Percentiles rank a stretch among this genome's conserved stretches.
phyloP scores from a whole-genome alignment of 2,113 vertebrate genomes.

The Brachypodius melanocephalos region DNA sequence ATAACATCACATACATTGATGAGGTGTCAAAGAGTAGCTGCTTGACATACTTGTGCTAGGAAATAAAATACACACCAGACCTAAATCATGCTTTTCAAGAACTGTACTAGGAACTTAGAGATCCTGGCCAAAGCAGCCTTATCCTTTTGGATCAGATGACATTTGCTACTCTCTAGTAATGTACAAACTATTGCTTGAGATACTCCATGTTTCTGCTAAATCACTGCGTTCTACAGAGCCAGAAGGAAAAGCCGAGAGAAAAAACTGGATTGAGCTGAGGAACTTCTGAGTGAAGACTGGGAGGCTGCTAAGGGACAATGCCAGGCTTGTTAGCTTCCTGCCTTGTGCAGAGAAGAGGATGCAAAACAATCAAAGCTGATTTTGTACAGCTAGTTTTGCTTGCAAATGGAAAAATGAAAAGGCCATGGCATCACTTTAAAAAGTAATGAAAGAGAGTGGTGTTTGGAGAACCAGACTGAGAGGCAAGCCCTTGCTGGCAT shows the following conservation, averaged over 20 bases:
- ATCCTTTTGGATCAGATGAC: not conserved
- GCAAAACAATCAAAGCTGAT: constrained; percentile 17
- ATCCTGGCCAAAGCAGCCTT: not conserved
- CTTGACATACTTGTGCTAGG: not conserved
- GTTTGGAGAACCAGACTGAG: not conserved
- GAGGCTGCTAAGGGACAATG: not conserved
- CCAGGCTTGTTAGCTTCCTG: not conserved
- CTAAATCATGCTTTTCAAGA: not conserved
- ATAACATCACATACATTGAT: not conserved
- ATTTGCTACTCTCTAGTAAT: not conserved
- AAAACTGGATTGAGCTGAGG: not conserved
- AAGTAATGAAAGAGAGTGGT: not conserved
- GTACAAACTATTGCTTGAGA: not conserved
- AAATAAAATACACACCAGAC: not conserved
- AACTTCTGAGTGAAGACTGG: not conserved
- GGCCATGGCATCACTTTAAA: not conserved
- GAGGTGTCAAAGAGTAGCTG: not conserved
- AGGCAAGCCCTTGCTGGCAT: not conserved
- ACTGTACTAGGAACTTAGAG: not conserved
- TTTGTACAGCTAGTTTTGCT: constrained; percentile 17
- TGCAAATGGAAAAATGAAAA: constrained; percentile 15
- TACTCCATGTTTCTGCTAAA: not conserved
- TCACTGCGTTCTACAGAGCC: not conserved
- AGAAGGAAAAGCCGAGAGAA: not conserved
- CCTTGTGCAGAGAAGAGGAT: not conserved